A percentile compares a stretch with the other conserved stretches of the same genome.
Conservation (phyloP, 2,888 invertebrate genomes). For the Piscicola geometra region DNA sequence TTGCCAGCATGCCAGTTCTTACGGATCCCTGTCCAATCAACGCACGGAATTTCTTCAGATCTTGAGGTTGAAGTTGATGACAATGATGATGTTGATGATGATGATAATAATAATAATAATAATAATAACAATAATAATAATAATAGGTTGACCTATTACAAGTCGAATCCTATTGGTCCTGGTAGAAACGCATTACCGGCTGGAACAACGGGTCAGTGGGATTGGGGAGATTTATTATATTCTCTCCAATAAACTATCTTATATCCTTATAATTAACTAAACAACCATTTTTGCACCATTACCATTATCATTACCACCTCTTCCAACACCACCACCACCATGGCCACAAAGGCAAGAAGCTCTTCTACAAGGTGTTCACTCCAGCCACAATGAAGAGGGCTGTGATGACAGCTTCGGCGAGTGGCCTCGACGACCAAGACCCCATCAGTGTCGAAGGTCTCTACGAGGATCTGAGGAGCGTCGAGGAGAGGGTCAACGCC, state of each 20-base stretch:
- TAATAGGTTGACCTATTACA: too few relatives aligned
- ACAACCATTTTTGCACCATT: too few relatives aligned
- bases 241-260: too few relatives aligned
- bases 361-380: slow-evolving; percentile 38
- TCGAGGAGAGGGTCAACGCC: slow-evolving; percentile 37
- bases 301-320: too few relatives aligned
- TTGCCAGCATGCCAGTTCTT: slow-evolving; percentile 39
- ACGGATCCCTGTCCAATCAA: slow-evolving; percentile 35
- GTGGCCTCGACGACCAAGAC: slow-evolving; percentile 30
- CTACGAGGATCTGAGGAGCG: slow-evolving; percentile 37
- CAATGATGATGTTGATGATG: too few relatives aligned
- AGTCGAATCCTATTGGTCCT: too few relatives aligned
- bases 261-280: too few relatives aligned
- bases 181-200: background rate
- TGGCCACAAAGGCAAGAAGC: slow-evolving; percentile 26
- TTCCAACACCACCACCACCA: background rate
- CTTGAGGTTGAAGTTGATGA: too few relatives aligned
- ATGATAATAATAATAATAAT: too few relatives aligned
- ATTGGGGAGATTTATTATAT: too few relatives aligned
- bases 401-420: background rate
- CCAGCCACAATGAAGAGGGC: slow-evolving; percentile 31
- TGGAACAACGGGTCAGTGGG: background rate
- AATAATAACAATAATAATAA: too few relatives aligned
- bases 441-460: slow-evolving; percentile 27
- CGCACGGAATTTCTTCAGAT: slow-evolving; percentile 41